Base-by-base conservation (phyloP, 2,888 invertebrate genomes). In the Rhingia rostrata region DNA sequence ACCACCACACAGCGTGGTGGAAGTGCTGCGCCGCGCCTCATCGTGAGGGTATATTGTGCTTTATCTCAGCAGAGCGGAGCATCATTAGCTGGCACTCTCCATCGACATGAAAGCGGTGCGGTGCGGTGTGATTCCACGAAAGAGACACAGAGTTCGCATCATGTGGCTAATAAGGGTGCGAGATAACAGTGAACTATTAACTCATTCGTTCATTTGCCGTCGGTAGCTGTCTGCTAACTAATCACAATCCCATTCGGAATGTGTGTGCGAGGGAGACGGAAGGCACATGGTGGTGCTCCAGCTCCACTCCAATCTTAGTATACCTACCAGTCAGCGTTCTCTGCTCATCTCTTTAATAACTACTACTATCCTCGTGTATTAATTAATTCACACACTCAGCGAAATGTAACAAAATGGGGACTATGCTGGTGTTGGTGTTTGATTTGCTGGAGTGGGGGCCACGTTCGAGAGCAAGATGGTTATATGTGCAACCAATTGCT, bases 201-300 rank as follows among this genome's bases (percentile, higher is more conserved):
- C 83, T 80, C 66, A 80, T 80, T 84, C 70, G 73, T 69, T 73
- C 67, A 66, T 80, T 80, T 84, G 74, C 84, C 84, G 84, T 80
- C 84, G 84, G 84, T 75, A 75, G 60, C 60, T 72, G 70, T 70
- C 64, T 64, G 63, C 56, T 80, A 74, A 80, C 67, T 80, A 67
- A 69, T 69, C 74, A 45, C 51, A 67, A 61, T 22, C 54, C 43
- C 41, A 69, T 66, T 83, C 69, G 58, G 66, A 77, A 77, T 10
- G 41, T 72, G 83, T 79, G 83, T 79, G 58, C 43, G 83, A 79
- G 83, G n/a, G 73, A 56, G 79, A 79, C 47, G 67, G 58, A 53
- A n/a, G 22, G 60, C 60, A 61, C 45, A 54, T 22, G 10, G 22
- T 14, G 39, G 35, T 53, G 56, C 63, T 63, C 78, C 66, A 60